Base-by-base conservation (phyloP, 2,113 vertebrate genomes). In the Zapornia atra region DNA sequence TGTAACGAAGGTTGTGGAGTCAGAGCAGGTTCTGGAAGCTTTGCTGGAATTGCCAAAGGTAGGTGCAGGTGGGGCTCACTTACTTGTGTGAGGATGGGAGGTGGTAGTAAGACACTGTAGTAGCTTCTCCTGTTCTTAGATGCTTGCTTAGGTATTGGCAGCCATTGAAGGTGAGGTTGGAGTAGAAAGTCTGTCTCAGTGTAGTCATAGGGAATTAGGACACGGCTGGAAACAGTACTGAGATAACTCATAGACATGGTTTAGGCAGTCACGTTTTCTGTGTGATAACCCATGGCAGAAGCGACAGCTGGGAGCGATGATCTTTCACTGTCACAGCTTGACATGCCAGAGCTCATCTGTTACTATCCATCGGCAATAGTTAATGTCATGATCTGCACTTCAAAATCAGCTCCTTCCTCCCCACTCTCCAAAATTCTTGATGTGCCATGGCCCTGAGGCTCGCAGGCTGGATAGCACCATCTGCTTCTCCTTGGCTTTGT, bases 401-500 rank as follows among this genome's bases (percentile, higher is more conserved):
- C 82, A 86, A 81, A 88, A 92, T 81, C 46, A 2, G 1, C 79
- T 83, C 40, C 5, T 28, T 51, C 92, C 71, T 78, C 33, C 29
- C 34, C 42, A 51, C 17, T 96, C 51, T 87, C 71, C 71, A 63
- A 81, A 92, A 92, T 83, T 93, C 40, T 56, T 93, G 72, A 71
- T 51, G 22, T 0, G 1, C n/a, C 60, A 31, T 57, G 15, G 10
- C 76, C 88, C 68, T 60, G 68, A 92, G 88, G 85, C 75, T 83
- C 42, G 12, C 26, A 56, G 82, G 56, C 85, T 81, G 66, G 64
- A 71, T n/a, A 68, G 60, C 76, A 90, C 86, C 82, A 83, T 96
- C 92, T 96, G 92, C 64, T 93, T 86, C 76, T 90, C 85, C 90
- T 92, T 94, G 57, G 40, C 90, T 87, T 85, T 87, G 84, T 79